These are phyloP conservation scores for Platycheirus rosarum DNA, from an alignment of 2,888 invertebrate genomes.

Conservation along the genomic window DNA sequence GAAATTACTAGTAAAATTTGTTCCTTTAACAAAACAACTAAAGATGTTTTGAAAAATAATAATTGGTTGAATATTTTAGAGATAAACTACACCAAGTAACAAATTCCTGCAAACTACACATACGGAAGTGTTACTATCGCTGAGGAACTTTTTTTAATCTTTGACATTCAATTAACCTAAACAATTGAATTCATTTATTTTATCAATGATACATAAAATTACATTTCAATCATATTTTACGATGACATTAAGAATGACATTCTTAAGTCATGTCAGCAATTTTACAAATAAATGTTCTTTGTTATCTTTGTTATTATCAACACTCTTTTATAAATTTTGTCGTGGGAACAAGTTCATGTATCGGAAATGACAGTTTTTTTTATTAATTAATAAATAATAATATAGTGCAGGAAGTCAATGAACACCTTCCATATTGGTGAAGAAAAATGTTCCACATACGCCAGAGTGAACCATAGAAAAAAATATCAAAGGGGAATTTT, in stretches of 20 bases:
- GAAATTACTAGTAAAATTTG: no score
- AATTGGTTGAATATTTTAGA: no score
- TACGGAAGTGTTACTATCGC: neutral
- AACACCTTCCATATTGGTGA: neutral
- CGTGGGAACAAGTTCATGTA: neutral
- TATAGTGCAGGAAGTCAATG: constrained; percentile 10
- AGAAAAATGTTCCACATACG: constrained; percentile 21
- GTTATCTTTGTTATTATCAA: neutral
- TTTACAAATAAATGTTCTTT: no score
- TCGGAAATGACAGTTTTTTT: neutral
- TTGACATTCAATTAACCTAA: neutral
- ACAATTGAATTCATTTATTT: neutral
- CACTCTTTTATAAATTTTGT: neutral
- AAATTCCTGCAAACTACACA: no score
- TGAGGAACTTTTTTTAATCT: neutral
- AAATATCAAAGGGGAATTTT: neutral
- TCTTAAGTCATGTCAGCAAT: no score
- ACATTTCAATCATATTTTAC: constrained; percentile 2
- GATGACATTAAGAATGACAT: neutral
- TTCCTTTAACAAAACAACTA: no score
- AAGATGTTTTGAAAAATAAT: no score
- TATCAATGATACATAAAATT: neutral
- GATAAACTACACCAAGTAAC: no score
- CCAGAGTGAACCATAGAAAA: neutral
- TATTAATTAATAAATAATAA: neutral